Evolutionary conservation across 2,113 vertebrate genomes (phyloP), one percentile per base, ranked within the genome.

Genomic region (Tilapia sparmanii): DNA sequence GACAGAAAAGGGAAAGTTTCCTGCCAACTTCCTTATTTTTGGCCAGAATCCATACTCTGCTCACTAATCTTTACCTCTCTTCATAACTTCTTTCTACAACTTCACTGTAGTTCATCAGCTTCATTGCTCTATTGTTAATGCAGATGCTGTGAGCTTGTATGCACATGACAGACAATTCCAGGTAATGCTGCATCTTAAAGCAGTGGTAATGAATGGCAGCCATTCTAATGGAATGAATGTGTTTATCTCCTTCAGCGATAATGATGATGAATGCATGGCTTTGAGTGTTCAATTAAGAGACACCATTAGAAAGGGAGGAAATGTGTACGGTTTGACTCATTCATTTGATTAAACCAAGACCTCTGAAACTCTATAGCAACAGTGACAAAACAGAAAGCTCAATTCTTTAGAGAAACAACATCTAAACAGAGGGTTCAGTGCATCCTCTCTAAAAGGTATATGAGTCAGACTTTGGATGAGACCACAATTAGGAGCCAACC

Each of bases 231-330:
- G 78, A 84, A 57, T 81, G 87, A 86, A 81, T 63, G 52, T 50
- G 80, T 59, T 76, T 66, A 79, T n/a, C 80, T 38, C 29, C 78
- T 84, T 61, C 2, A 10, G 22, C 71, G 15, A 59, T 91, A 89
- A 92, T 78, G 81, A 66, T 66, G 85, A 93, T 87, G 86, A 88
- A 93, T 90, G 73, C 13, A 13, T 18, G 73, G 66, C 88, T 71
- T 54, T 31, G 22, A 87, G 80, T 42, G 83, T 86, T 59, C 86
- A 93, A 90, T 93, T 91, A 93, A 2, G 3, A 31, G 13, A 78
- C 82, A 80, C 73, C 61, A 84, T 85, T 86, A 89, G 82, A 89
- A 84, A 80, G 66, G 40, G 83, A 89, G 90, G 85, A 88, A 89
- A 83, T 81, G 54, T n/a, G 54, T 38, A 31, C 5, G 7, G 19